Base-by-base conservation (phyloP, 2,888 invertebrate genomes). In the Nephrocerus scutellatus region DNA sequence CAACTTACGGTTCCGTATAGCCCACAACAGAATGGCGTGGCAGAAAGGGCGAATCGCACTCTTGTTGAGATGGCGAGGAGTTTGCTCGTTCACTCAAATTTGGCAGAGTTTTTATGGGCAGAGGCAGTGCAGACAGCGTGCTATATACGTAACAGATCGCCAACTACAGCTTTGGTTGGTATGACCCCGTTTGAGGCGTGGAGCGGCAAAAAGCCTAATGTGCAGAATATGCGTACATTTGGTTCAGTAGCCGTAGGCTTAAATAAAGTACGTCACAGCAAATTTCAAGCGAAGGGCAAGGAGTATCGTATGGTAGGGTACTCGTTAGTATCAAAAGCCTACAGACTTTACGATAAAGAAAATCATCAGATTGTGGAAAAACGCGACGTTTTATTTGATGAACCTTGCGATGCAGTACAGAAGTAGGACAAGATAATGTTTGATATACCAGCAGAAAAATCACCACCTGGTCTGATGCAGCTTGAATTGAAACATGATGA, bases 61-160 rank as follows among this genome's bases (percentile, higher is more conserved):
- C 16, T 41, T 24, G 26, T 56, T 16, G 53, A 56, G 29, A 46
- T 46, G 30, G 55, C 54, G 6, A 46, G 57, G 18, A 41, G 50
- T 16, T 47, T 62, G 48, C 30, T 62, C 12, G 34, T 47, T 5
- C 39, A 52, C 14, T 39, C 48, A 16, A 41, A 41, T 12, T 31
- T 57, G 12, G 47, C 18, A 55, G 59, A 41, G 16, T 31, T 43
- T 26, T 33, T 49, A 13, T 52, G 51, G 30, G 48, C 31, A 15
- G 42, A 44, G 6, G 45, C 41, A 22, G 29, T 36, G 5, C 39
- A 38, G 2, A 45, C 41, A 32, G 39, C 41, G 5, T 30, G 28
- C 20, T 43, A 41, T 14, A 30, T 41, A 39, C 38, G 40, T 22
- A 40, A 38, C 20, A 32, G 45, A 34, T 34, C 37, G 30, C 36